A percentile compares a stretch with the other conserved stretches of the same genome.
Evolutionary conservation across 2,113 vertebrate genomes (phyloP).

Genomic region (Blennius ocellaris): DNA sequence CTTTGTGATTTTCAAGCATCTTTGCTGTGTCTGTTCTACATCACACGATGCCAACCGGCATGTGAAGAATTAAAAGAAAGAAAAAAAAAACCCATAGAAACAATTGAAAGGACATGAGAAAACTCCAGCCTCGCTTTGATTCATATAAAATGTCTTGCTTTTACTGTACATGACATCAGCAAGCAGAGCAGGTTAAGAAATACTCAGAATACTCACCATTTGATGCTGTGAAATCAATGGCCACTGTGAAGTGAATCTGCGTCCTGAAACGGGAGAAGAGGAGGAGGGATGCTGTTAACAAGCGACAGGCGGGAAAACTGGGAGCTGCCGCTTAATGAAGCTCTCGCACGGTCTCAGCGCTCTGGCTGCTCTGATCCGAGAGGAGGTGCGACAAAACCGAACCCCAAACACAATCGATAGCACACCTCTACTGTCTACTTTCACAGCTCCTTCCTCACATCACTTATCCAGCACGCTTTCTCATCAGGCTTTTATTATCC

Average conservation of each 20-base stretch:
- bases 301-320: conserved; percentile 45
- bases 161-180: conserved; percentile 45
- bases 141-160: conserved; percentile 30
- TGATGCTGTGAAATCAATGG: conserved; percentile 97
- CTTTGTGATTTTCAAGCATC: neutral
- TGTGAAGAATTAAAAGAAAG: neutral
- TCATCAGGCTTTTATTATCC: neutral
- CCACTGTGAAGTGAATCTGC: conserved; percentile 97
- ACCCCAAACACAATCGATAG: neutral
- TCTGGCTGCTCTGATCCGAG: conserved; percentile 27
- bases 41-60: neutral
- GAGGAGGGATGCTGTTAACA: conserved; percentile 47
- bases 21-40: neutral
- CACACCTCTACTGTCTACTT: conserved; percentile 16
- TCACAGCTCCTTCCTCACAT: conserved; percentile 1
- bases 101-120: conserved; percentile 11
- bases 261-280: conserved; percentile 82
- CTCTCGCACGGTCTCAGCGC: conserved; percentile 28
- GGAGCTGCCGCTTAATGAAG: conserved; percentile 50
- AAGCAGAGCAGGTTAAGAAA: conserved; percentile 13
- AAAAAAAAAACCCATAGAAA: neutral
- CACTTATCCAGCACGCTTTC: neutral
- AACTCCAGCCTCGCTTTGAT: conserved; percentile 14
- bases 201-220: conserved; percentile 87
- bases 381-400: conserved; percentile 7